These are phyloP conservation scores for Monopis laevigella DNA, from an alignment of 2,888 invertebrate species.

Conservation along the genomic window DNA sequence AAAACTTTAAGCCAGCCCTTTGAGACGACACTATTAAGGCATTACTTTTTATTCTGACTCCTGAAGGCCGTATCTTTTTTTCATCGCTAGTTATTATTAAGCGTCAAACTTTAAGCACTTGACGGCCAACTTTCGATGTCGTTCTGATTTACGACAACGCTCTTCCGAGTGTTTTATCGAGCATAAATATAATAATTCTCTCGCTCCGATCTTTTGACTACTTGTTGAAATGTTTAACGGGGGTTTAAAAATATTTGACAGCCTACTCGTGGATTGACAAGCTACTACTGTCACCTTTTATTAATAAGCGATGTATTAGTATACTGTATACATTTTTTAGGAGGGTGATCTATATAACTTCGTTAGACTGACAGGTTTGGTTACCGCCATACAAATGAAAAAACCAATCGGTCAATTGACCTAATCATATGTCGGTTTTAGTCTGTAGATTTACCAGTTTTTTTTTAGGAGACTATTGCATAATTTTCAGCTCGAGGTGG, in stretches of 20 bases:
- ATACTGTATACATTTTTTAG: too few species aligned
- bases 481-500: too few species aligned
- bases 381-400: too few species aligned
- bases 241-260: slow-evolving; percentile 28
- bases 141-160: slow-evolving; percentile 59
- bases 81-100: slow-evolving; percentile 61
- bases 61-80: slow-evolving; percentile 46
- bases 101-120: slow-evolving; percentile 66
- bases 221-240: slow-evolving; percentile 59
- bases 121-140: slow-evolving; percentile 62
- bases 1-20: slow-evolving; percentile 62
- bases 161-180: slow-evolving; percentile 64
- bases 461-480: too few species aligned
- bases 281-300: background rate
- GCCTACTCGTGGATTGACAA: background rate
- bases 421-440: too few species aligned
- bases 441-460: too few species aligned
- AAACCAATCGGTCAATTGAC: too few species aligned
- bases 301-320: background rate
- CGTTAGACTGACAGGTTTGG: too few species aligned
- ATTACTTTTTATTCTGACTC: slow-evolving; percentile 55
- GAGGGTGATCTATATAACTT: too few species aligned
- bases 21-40: slow-evolving; percentile 48
- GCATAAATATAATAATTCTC: slow-evolving; percentile 50
- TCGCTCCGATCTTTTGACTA: slow-evolving; percentile 32